Evolutionary conservation across 2,888 invertebrate species (phyloP), one percentile per base, ranked within the genome.

Genomic region (Scrobipalpa costella): DNA sequence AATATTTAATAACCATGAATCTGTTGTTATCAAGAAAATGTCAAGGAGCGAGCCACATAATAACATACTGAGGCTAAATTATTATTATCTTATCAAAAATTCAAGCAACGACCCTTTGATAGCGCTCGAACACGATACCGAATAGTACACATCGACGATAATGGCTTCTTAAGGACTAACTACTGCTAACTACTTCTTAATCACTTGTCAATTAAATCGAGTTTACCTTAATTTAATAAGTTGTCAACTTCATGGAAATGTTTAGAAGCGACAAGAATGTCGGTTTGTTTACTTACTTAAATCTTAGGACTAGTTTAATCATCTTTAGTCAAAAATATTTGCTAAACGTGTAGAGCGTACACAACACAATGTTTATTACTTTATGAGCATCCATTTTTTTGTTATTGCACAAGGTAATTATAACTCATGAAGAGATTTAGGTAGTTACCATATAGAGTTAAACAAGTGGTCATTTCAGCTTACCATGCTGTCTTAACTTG

Each of bases 61-160:
- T 44, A 58, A 57, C 57, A 34, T 9, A 49, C 9, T 57, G 36
- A 63, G 21, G 52, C 66, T 67, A 71, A 71, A 75, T 73, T 70
- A 71, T 67, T 69, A 66, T 69, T 76, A 82, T 82, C 83, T 81
- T 81, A 84, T 84, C 80, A 69, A 68, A 69, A 72, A 75, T 70
- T 76, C 75, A 78, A 49, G 62, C 60, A 34, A 73, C 76, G 80
- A 80, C 79, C 79, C 74, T 74, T 75, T 73, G 75, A 75, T 77
- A 76, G 66, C 71, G 68, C 64, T 66, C 50, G 63, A 64, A 62
- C 27, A 52, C 44, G 65, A 69, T 65, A 64, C 65, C 49, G 61
- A 61, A 66, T 60, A 60, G 59, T 61, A 50, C 50, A 49, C 61
- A 57, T 50, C 33, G 17, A 19, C 59, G 57, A 49, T 70, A 67